These are phyloP conservation scores for Atta cephalotes DNA, from an alignment of 1,140 invertebrate genomes.

Conservation along the genomic window DNA sequence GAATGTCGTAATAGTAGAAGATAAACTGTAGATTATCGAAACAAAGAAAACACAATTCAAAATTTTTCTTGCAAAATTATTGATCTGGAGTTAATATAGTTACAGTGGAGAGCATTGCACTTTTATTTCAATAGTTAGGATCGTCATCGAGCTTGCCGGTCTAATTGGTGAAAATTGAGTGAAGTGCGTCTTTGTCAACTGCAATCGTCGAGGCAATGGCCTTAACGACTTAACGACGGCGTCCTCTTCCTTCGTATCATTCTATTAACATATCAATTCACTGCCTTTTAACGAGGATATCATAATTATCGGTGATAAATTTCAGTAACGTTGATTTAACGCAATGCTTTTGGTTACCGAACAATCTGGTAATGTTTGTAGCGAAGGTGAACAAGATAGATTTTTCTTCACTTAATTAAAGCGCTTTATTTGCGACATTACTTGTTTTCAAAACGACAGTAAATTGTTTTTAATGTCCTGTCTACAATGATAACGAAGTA, in stretches of 20 bases:
- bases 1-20: not conserved
- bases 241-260: slow-evolving; percentile 55
- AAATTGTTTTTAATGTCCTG: not conserved
- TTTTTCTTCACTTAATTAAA: not conserved
- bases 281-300: slow-evolving; percentile 54
- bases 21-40: not conserved
- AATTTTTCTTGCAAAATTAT: not conserved
- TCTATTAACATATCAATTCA: slow-evolving; percentile 36
- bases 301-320: slow-evolving; percentile 77
- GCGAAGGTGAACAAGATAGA: not conserved
- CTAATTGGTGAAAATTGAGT: slow-evolving; percentile 71
- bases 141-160: slow-evolving; percentile 44
- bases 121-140: slow-evolving; percentile 13
- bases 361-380: not conserved
- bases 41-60: not conserved
- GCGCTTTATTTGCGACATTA: not conserved
- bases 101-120: not conserved
- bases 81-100: not conserved
- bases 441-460: not conserved
- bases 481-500: not conserved
- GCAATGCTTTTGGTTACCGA: not conserved
- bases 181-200: slow-evolving; percentile 44
- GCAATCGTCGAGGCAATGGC: slow-evolving; percentile 66
- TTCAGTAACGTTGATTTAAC: slow-evolving; percentile 43
- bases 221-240: slow-evolving; percentile 73